Evolutionary conservation across 2,113 vertebrate genomes (phyloP).

Genomic region (Quiscalus mexicanus): DNA sequence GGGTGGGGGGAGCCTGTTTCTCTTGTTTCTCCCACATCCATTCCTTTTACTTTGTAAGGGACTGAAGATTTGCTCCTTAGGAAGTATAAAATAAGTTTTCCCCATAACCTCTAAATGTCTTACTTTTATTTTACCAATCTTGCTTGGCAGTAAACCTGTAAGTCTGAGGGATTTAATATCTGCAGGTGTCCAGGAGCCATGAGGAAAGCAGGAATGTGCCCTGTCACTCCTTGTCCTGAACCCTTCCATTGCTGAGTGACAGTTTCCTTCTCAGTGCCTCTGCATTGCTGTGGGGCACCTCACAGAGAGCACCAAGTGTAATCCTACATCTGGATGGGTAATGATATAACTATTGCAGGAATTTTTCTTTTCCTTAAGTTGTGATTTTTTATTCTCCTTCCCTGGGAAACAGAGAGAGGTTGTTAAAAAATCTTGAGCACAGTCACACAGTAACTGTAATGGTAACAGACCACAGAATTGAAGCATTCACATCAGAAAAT

Average conservation of each 20-base stretch:
- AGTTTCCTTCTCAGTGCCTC: not conserved
- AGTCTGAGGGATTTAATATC: not conserved
- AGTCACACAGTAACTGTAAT: slow-evolving; percentile 2
- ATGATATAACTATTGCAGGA: not conserved
- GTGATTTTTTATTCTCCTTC: not conserved
- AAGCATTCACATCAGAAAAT: slow-evolving; percentile 44
- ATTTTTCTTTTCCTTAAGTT: not conserved
- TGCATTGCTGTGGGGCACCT: not conserved
- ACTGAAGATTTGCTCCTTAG: not conserved
- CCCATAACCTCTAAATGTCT: not conserved
- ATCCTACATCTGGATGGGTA: not conserved
- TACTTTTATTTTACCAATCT: not conserved
- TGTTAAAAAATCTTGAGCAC: slow-evolving; percentile 1
- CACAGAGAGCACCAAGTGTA: not conserved
- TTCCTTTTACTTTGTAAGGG: not conserved
- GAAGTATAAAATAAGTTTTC: not conserved
- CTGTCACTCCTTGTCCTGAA: not conserved
- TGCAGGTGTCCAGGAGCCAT: not conserved
- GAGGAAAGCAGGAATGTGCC: not conserved
- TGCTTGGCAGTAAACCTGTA: not conserved
- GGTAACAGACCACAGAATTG: slow-evolving; percentile 22
- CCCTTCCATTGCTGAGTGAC: not conserved
- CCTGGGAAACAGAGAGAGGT: not conserved
- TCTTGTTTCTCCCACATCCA: not conserved
- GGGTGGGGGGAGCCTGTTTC: not conserved